Conservation (phyloP, 2,888 invertebrate species). For the Tethea ocularis region DNA sequence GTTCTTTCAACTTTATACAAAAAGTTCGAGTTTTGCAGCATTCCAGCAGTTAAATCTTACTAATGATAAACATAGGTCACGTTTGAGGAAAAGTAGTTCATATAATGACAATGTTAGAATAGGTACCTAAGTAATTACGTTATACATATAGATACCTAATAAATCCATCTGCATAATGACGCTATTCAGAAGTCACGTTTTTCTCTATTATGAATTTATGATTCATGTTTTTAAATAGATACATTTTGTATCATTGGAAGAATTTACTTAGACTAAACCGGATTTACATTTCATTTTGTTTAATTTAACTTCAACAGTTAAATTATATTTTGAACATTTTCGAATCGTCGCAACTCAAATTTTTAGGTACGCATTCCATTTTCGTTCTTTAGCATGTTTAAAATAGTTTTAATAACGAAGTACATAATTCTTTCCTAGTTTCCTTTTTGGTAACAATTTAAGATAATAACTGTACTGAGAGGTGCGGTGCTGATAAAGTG, state of each 20-base stretch:
- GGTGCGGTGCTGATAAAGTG: conserved; percentile 32
- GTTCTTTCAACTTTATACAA: no score
- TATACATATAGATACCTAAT: no score
- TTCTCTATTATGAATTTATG: conserved; percentile 22
- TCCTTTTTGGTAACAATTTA: not conserved
- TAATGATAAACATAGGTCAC: not conserved
- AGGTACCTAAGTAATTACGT: not conserved
- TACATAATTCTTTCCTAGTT: not conserved
- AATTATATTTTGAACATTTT: no score
- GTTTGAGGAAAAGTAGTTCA: not conserved
- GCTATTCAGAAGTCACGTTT: conserved; percentile 21
- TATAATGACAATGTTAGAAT: not conserved
- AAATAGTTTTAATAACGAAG: no score
- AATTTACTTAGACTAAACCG: no score
- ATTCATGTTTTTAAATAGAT: conserved; percentile 33
- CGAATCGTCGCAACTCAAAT: no score
- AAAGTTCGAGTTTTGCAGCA: not conserved
- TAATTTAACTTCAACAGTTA: no score
- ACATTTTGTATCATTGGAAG: conserved; percentile 23
- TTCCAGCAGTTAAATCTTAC: not conserved
- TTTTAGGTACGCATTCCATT: no score
- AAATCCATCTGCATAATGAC: conserved; percentile 6
- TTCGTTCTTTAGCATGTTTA: no score
- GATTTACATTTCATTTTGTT: no score
- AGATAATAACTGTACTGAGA: conserved; percentile 27